phyloP scores from a whole-genome alignment of 2,888 invertebrate genomes.

The Microctonus hyperodae region DNA sequence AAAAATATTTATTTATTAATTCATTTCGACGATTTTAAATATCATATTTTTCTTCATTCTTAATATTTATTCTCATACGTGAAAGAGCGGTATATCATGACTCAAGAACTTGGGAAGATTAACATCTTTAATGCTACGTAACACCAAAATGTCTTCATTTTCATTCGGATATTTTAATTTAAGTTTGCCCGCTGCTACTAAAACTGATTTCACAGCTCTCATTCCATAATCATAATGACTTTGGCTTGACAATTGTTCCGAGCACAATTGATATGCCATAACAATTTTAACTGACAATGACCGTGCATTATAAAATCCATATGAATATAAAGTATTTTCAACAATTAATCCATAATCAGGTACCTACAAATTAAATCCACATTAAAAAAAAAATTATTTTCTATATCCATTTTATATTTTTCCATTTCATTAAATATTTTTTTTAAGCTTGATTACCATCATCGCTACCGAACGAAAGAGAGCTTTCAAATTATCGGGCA shows the following conservation, averaged over 20 bases:
- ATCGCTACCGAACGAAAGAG: conserved; percentile 70
- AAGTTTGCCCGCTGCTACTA: conserved; percentile 71
- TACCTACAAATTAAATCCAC: conserved; percentile 58
- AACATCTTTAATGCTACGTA: conserved; percentile 72
- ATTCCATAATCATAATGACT: conserved; percentile 75
- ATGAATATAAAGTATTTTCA: conserved; percentile 70
- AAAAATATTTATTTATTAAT: background rate
- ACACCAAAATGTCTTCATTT: conserved; percentile 68
- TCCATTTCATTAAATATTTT: background rate
- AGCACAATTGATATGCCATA: conserved; percentile 70
- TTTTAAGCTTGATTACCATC: conserved; percentile 66
- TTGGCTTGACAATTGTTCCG: conserved; percentile 71
- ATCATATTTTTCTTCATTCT: background rate
- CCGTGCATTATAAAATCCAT: conserved; percentile 70
- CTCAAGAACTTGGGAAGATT: conserved; percentile 72
- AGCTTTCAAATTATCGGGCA: conserved; percentile 71
- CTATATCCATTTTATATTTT: background rate
- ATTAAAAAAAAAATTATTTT: background rate
- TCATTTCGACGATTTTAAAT: too few relatives aligned
- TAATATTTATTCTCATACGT: conserved; percentile 52
- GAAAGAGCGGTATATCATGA: conserved; percentile 68
- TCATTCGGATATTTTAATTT: conserved; percentile 70
- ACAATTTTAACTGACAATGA: conserved; percentile 72
- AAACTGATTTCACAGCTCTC: conserved; percentile 72
- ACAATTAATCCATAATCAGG: conserved; percentile 71